These are phyloP conservation scores for Schlechtendalia chinensis DNA, from an alignment of 1,140 invertebrate genomes.

Conservation along the genomic window DNA sequence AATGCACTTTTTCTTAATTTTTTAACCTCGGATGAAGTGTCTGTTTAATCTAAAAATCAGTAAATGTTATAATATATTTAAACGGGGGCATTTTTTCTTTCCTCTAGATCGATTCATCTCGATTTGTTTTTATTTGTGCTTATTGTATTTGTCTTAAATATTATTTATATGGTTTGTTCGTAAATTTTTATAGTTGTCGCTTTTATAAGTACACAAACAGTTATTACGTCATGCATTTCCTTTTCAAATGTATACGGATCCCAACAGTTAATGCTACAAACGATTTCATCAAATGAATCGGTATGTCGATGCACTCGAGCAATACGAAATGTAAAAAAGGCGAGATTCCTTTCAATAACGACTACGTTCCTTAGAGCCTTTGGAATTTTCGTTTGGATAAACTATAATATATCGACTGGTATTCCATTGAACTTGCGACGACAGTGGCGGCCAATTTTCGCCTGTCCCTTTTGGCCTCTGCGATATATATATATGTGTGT, in stretches of 20 bases:
- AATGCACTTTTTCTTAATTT: too few relatives aligned
- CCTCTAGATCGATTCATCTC: too few relatives aligned
- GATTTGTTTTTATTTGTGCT: too few relatives aligned
- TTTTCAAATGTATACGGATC: background rate
- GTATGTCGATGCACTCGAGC: background rate
- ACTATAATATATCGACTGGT: slow-evolving; percentile 36
- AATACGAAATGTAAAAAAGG: slow-evolving; percentile 15
- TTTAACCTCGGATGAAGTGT: too few relatives aligned
- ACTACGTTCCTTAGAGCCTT: background rate
- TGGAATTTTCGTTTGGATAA: slow-evolving; percentile 36
- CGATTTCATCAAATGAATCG: slow-evolving; percentile 12
- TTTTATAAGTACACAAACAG: background rate
- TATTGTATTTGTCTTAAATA: too few relatives aligned
- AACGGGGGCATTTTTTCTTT: too few relatives aligned
- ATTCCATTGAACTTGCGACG: slow-evolving; percentile 16
- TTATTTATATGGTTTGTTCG: too few relatives aligned
- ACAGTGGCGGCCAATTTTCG: slow-evolving; percentile 32
- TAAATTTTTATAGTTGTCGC: too few relatives aligned
- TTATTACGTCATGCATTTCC: background rate
- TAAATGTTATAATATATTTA: too few relatives aligned
- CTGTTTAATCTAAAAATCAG: too few relatives aligned
- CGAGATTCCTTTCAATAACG: slow-evolving; percentile 31
- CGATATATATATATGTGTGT: too few relatives aligned
- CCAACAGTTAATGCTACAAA: background rate
- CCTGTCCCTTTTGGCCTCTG: background rate